Conservation (phyloP, 35 echinoderm and acorn worm species). For the Amphiura filiformis region DNA sequence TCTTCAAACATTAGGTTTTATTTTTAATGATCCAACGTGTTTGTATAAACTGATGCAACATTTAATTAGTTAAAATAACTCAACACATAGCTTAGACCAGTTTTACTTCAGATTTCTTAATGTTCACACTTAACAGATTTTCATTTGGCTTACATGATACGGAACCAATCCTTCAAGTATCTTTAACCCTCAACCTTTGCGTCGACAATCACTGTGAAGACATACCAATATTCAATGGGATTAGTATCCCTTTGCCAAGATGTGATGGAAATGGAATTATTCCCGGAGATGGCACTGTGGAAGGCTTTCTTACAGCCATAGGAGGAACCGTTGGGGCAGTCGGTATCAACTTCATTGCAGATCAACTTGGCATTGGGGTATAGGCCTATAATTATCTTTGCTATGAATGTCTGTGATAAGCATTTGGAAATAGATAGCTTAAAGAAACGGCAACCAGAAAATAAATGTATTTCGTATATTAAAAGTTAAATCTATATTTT, state of each 20-base stretch:
- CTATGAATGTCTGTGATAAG: too few species aligned
- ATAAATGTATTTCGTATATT: too few species aligned
- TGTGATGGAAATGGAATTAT: background rate
- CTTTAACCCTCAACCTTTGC: background rate
- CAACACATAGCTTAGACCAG: too few species aligned
- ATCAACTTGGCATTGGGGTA: slow-evolving; percentile 16
- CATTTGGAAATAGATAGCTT: too few species aligned
- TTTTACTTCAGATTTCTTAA: too few species aligned
- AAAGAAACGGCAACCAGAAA: too few species aligned
- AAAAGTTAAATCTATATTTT: too few species aligned
- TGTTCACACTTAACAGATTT: background rate
- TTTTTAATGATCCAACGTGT: too few species aligned
- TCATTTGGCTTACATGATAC: background rate
- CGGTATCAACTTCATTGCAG: background rate
- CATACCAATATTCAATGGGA: background rate
- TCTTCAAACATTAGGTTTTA: too few species aligned
- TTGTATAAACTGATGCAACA: too few species aligned
- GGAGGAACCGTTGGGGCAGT: background rate
- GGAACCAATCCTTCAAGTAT: background rate
- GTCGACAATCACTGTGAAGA: background rate
- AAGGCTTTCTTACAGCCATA: background rate
- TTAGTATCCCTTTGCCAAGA: background rate
- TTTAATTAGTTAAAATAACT: too few species aligned
- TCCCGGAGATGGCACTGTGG: slow-evolving; percentile 13
- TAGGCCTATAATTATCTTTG: too few species aligned